A percentile compares a stretch with the other conserved stretches of the same genome.
phyloP scores from a whole-genome alignment of 2,113 vertebrate species.

The Alosa alosa region DNA sequence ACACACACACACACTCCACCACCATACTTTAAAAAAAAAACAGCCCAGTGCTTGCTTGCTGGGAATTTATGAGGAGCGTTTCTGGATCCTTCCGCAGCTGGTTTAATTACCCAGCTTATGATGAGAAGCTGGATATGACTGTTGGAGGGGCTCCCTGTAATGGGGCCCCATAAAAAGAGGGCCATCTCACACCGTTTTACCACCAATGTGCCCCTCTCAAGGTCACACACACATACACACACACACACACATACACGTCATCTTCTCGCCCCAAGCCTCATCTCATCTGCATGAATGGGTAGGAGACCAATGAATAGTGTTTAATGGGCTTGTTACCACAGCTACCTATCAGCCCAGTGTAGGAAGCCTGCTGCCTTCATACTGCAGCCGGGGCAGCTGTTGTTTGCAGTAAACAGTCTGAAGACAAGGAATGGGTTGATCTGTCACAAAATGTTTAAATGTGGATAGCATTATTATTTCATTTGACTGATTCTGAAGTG shows the following conservation, averaged over 20 bases:
- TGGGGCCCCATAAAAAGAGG: background rate
- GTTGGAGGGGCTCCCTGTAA: background rate
- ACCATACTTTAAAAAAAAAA: background rate
- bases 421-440: background rate
- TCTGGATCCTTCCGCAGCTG: background rate
- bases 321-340: slow-evolving; percentile 58
- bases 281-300: slow-evolving; percentile 57
- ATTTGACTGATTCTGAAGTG: no score
- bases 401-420: background rate
- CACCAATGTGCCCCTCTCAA: background rate
- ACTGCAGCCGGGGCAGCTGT: background rate
- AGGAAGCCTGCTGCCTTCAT: slow-evolving; percentile 38
- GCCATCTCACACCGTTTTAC: slow-evolving; percentile 4
- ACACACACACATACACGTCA: background rate
- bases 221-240: background rate
- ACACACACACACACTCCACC: no score
- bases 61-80: slow-evolving; percentile 5
- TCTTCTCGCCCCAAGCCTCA: background rate
- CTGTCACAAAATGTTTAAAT: no score
- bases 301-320: slow-evolving; percentile 48
- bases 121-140: background rate
- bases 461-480: no score
- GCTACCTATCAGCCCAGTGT: slow-evolving; percentile 37
- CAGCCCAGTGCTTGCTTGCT: background rate
- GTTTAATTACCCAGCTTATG: background rate